Evolutionary conservation across 1,140 invertebrate genomes (phyloP).

Genomic region (Drosophila trapezifrons): DNA sequence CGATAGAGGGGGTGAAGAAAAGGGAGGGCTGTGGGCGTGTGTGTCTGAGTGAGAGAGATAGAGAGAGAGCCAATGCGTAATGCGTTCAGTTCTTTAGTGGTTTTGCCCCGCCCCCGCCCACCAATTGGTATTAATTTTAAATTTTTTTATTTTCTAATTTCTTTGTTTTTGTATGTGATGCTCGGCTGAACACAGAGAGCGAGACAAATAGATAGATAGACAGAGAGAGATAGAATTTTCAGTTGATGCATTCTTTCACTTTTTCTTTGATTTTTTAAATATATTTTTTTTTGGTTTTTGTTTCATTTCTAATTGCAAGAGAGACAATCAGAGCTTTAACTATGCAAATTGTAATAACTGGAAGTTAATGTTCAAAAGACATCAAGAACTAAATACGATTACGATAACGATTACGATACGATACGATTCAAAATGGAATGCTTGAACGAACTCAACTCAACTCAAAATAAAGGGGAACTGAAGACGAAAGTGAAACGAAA

Average conservation of each 20-base stretch:
- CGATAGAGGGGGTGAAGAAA: constrained; percentile 24
- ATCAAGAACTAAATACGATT: constrained; percentile 63
- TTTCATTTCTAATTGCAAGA: constrained; percentile 63
- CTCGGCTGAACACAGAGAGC: constrained; percentile 76
- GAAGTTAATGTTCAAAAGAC: constrained; percentile 72
- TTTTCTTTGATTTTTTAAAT: constrained; percentile 43
- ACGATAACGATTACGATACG: constrained; percentile 49
- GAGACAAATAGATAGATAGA: constrained; percentile 42
- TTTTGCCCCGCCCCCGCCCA: constrained; percentile 64
- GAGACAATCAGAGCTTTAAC: constrained; percentile 75
- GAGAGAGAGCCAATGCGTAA: constrained; percentile 61
- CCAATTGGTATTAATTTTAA: constrained; percentile 55
- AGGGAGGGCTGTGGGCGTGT: constrained; percentile 30
- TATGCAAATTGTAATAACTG: constrained; percentile 82
- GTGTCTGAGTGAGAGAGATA: constrained; percentile 11
- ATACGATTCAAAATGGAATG: constrained; percentile 36
- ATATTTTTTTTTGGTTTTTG: constrained; percentile 40
- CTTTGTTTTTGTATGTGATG: constrained; percentile 34
- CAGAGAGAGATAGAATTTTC: constrained; percentile 56
- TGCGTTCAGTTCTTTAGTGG: constrained; percentile 49
- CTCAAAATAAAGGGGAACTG: constrained; percentile 7
- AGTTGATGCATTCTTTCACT: constrained; percentile 54
- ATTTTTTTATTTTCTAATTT: not conserved
- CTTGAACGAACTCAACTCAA: constrained; percentile 6
- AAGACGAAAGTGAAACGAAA: constrained; percentile 50